A percentile compares a stretch with the other conserved stretches of the same genome.
These are phyloP conservation scores for Cisticola juncidis DNA, from an alignment of 2,113 vertebrate species.

Conservation along the genomic window DNA sequence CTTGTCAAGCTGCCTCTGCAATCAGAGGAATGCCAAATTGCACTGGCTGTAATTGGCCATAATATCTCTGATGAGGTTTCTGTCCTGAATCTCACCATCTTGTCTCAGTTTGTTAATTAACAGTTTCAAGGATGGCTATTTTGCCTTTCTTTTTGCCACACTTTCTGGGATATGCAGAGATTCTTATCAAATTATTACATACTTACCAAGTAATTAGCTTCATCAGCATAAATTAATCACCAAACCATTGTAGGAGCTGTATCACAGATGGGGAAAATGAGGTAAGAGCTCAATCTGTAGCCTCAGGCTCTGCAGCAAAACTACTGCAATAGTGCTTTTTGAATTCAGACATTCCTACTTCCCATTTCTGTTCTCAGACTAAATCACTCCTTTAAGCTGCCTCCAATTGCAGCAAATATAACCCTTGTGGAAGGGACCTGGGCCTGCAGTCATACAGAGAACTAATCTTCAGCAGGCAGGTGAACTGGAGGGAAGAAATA, in stretches of 20 bases:
- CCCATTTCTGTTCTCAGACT: not conserved
- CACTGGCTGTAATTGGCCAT: not conserved
- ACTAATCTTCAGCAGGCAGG: not conserved
- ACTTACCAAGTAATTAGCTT: conserved; percentile 2
- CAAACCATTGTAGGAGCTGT: not conserved
- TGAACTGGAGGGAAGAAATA: not conserved
- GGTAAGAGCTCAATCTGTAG: not conserved
- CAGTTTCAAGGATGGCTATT: not conserved
- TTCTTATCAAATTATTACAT: not conserved
- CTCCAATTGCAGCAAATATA: not conserved
- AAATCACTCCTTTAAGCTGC: not conserved
- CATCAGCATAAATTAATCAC: conserved; percentile 18
- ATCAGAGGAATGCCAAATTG: not conserved
- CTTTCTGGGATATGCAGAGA: not conserved
- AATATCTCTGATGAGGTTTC: not conserved
- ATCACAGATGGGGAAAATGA: not conserved
- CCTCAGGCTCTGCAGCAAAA: not conserved
- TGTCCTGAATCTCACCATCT: not conserved
- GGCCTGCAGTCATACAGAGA: not conserved
- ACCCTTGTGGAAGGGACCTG: not conserved
- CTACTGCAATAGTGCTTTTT: not conserved
- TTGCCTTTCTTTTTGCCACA: not conserved
- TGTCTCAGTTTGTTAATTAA: not conserved
- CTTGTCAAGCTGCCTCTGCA: not conserved
- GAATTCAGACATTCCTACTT: not conserved